Base-by-base conservation (phyloP, 1,140 invertebrate genomes). In the Colletes gigas region DNA sequence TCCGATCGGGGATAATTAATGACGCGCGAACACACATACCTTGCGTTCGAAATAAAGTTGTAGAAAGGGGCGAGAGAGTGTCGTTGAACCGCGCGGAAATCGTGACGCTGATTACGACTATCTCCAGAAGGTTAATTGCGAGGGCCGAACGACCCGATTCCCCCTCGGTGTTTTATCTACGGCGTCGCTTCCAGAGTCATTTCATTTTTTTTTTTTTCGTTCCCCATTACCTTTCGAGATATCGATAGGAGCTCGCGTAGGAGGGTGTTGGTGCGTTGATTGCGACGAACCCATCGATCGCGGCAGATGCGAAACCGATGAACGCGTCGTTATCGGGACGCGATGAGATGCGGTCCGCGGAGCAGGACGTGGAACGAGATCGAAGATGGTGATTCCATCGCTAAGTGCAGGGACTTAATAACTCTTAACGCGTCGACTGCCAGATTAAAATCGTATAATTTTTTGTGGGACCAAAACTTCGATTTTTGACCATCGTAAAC, bases 1-100 rank as follows among this genome's bases (percentile, higher is more conserved):
- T 82, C 73, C 54, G 41, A 76, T 74, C 71, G 78, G 50, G 65
- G 77, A 79, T 79, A 79, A 79, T 79, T 79, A 79, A 79, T 71
- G 69, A 65, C 69, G n/a, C 55, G 57, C 21, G n/a, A n/a, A 30
- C 30, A 30, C 30, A 30, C 30, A 30, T 30, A 54, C 14, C 59
- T n/a, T 39, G 60, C 30, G 5, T 19, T 9, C 15, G 50, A 41
- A 65, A 79, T 65, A 47, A 79, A 79, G 77, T 63, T 41, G 77
- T 72, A 65, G 59, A 62, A 70, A 54, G 57, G 54, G 19, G 9
- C 39, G 60, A 6, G 30, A 30, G 30, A 30, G 59, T 63, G 68
- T 54, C 68, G 39, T 69, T 52, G 76, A 60, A 44, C 15, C 50
- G 21, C 14, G 15, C 9, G 59, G 60, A 63, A 78, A 62, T n/a